Evolutionary conservation across 2,888 invertebrate species (phyloP).

Genomic region (Tenthredo scrophulariae): DNA sequence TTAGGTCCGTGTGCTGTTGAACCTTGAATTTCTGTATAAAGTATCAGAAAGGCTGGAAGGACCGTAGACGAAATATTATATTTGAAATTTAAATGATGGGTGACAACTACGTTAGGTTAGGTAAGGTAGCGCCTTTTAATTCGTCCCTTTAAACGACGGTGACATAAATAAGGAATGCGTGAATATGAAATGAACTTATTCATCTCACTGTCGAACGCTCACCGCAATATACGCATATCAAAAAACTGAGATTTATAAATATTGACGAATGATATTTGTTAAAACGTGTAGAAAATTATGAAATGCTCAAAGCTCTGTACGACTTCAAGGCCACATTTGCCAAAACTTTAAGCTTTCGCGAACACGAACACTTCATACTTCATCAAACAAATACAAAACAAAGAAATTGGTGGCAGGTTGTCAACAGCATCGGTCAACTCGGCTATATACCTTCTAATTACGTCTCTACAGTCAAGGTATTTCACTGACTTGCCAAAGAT

Average conservation of each 20-base stretch:
- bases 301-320: slow-evolving; percentile 91
- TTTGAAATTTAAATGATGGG: slow-evolving; percentile 65
- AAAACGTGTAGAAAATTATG: slow-evolving; percentile 83
- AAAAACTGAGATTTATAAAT: neutral
- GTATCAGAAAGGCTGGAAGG: slow-evolving; percentile 50
- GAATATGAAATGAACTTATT: neutral
- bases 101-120: slow-evolving; percentile 74
- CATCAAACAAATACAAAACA: slow-evolving; percentile 90
- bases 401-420: slow-evolving; percentile 94
- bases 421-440: slow-evolving; percentile 89
- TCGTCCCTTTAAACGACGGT: neutral
- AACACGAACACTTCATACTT: slow-evolving; percentile 89
- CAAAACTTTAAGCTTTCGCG: slow-evolving; percentile 90
- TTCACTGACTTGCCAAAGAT: slow-evolving; percentile 50
- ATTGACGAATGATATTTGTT: slow-evolving; percentile 62
- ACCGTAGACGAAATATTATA: slow-evolving; percentile 51
- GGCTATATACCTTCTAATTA: slow-evolving; percentile 94
- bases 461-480: slow-evolving; percentile 88
- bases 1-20: slow-evolving; percentile 57
- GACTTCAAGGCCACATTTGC: slow-evolving; percentile 92
- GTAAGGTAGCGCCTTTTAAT: slow-evolving; percentile 63
- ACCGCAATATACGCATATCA: neutral
- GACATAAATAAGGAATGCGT: neutral
- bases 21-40: slow-evolving; percentile 64
- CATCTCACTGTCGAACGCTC: neutral